Conservation (phyloP, 2,113 vertebrate genomes). For the Felis catus region F.catus_Fca126_mat1.0 CM031415.1:200594501-200595000, state of each 20-base stretch:
- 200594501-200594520: not conserved
- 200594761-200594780: not conserved
- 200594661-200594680: too few relatives aligned
- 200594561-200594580: rapidly evolving
- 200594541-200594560: not conserved
- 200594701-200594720: not conserved
- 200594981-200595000: not conserved
- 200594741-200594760: not conserved
- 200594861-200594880: not conserved
- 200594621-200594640: not conserved
- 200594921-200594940: rapidly evolving
- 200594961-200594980: too few relatives aligned
- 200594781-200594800: constrained; percentile 34
- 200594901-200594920: not conserved
- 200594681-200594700: too few relatives aligned
- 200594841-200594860: not conserved
- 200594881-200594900: not conserved
- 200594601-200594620: not conserved
- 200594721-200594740: not conserved
- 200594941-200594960: not conserved
- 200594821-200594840: not conserved
- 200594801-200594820: not conserved
- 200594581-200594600: not conserved
- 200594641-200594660: not conserved
- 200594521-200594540: not conserved